Evolutionary conservation across 2,888 invertebrate genomes (phyloP).

Genomic region (Campoplex nolae): DNA sequence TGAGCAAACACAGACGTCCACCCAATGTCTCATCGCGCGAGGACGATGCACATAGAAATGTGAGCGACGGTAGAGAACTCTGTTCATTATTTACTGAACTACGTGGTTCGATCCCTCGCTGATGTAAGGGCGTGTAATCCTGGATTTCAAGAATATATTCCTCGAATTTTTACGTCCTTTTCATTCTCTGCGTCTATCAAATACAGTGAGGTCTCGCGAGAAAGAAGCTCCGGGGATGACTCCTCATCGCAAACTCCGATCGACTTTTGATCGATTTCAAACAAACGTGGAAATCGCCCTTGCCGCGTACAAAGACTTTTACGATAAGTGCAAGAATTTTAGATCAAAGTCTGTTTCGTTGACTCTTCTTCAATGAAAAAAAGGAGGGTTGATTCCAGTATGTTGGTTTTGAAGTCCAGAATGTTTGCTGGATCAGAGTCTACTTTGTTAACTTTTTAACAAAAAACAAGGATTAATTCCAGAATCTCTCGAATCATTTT

Average conservation of each 20-base stretch:
- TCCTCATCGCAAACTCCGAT: slow-evolving; percentile 76
- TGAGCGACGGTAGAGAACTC: slow-evolving; percentile 44
- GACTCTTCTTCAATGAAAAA: neutral
- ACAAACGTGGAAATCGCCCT: neutral
- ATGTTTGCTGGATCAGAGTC: neutral
- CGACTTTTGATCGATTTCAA: slow-evolving; percentile 77
- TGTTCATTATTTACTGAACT: slow-evolving; percentile 60
- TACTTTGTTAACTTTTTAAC: neutral
- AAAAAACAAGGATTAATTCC: neutral
- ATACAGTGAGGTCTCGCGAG: neutral
- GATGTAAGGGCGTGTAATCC: neutral
- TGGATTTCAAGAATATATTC: neutral
- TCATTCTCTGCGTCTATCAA: neutral
- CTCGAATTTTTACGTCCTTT: neutral
- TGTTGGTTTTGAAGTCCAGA: too few relatives aligned
- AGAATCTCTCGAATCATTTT: neutral
- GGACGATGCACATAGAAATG: slow-evolving; percentile 32
- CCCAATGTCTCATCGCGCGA: slow-evolving; percentile 47
- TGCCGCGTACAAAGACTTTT: neutral
- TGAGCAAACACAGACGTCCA: slow-evolving; percentile 76
- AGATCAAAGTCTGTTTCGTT: neutral
- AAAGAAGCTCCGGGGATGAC: slow-evolving; percentile 31
- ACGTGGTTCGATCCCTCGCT: neutral
- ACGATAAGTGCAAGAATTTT: neutral
- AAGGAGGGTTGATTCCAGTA: neutral